phyloP scores from a whole-genome alignment of 2,113 vertebrate species.

The Carlito syrichta region DNA sequence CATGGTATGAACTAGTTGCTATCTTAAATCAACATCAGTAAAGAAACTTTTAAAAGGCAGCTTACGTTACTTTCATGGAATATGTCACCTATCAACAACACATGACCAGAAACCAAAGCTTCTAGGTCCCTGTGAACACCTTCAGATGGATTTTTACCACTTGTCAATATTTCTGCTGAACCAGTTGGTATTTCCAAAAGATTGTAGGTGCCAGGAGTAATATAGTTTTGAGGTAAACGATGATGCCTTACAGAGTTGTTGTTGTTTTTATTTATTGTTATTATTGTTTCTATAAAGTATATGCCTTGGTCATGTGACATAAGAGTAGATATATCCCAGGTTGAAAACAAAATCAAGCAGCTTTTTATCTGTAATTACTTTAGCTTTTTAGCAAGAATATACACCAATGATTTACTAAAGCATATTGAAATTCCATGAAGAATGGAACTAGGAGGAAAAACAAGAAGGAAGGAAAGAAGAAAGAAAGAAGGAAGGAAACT shows the following conservation, averaged over 20 bases:
- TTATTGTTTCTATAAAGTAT: not conserved
- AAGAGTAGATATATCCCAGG: not conserved
- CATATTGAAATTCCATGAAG: not conserved
- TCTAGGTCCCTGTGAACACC: not conserved
- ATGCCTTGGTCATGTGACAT: not conserved
- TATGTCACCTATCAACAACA: not conserved
- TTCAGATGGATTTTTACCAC: not conserved
- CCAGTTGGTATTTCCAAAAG: not conserved
- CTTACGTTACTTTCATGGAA: not conserved
- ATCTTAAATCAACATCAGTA: not conserved
- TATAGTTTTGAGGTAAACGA: not conserved
- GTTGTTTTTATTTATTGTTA: too few relatives aligned
- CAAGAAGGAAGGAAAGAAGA: not conserved
- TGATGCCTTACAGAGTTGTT: not conserved
- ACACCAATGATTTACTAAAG: not conserved
- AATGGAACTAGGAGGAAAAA: not conserved
- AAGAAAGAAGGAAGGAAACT: not conserved
- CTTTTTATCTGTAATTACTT: not conserved
- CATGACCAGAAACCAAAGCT: not conserved
- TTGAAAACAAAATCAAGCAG: not conserved
- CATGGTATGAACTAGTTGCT: not conserved
- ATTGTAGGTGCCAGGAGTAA: not conserved
- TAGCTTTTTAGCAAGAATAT: not conserved
- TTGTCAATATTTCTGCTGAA: not conserved
- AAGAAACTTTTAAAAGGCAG: not conserved